A percentile compares a stretch with the other conserved stretches of the same genome.
These are phyloP conservation scores for Nymphalis urticae DNA, from an alignment of 2,888 invertebrate genomes.

Conservation along the genomic window DNA sequence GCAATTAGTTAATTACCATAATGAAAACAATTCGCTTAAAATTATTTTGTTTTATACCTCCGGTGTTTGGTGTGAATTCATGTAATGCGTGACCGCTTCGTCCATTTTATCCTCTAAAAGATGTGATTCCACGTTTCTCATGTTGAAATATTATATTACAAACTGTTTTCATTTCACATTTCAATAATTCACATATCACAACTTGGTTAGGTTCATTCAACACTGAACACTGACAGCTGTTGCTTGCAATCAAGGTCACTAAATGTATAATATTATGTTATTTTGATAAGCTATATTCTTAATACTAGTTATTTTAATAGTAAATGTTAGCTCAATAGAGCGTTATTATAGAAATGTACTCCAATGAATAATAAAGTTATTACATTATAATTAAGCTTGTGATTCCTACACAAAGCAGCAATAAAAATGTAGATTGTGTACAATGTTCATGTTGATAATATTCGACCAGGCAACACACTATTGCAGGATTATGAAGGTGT, in stretches of 20 bases:
- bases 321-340: background rate
- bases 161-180: slow-evolving; percentile 45
- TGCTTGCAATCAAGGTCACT: slow-evolving; percentile 44
- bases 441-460: no score
- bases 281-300: background rate
- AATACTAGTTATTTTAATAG: background rate
- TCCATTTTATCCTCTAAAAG: slow-evolving; percentile 69
- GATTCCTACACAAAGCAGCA: slow-evolving; percentile 24
- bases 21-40: slow-evolving; percentile 23
- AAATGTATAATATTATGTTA: slow-evolving; percentile 36
- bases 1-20: slow-evolving; percentile 9
- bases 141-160: slow-evolving; percentile 42
- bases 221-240: slow-evolving; percentile 48
- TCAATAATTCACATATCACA: slow-evolving; percentile 32
- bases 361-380: background rate
- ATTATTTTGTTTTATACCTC: slow-evolving; percentile 52
- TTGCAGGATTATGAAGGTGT: background rate
- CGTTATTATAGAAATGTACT: background rate
- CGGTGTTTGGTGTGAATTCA: slow-evolving; percentile 64
- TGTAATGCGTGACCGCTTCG: slow-evolving; percentile 73
- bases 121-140: slow-evolving; percentile 64
- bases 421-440: slow-evolving; percentile 1
- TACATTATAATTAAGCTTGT: slow-evolving; percentile 24
- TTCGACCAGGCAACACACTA: background rate
- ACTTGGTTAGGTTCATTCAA: slow-evolving; percentile 44